Evolutionary conservation across 2,888 invertebrate species (phyloP), one percentile per base, ranked within the genome.

Genomic region (Nebria brevicollis): DNA sequence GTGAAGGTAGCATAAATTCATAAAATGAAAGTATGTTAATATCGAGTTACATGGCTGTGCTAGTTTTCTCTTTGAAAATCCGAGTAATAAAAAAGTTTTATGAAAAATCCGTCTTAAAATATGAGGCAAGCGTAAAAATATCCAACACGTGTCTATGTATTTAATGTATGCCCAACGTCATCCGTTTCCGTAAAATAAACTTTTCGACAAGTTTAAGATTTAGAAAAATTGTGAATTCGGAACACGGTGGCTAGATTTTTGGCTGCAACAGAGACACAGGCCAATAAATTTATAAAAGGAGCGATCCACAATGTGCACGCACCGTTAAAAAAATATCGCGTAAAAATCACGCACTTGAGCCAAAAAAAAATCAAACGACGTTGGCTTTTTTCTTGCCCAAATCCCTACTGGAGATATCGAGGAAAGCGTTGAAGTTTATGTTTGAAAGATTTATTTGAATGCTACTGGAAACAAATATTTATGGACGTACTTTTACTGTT

Each of bases 381-480:
- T 3, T 54, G 7, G 54, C 8, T 54, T 34, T 34, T 5, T 54
- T 54, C 2, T 54, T 54, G 10, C 15, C 42, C 65, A 80, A 80
- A 80, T 75, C 75, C 70, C 75, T 65, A 75, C 75, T 80, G 80
- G 80, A 75, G 65, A 72, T 72, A 73, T 75, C 80, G 75, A 20
- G 20, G 66, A 25, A 75, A 75, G 80, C 72, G 80, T 80, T 80
- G 75, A 80, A 80, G 80, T 80, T 80, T 75, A 5, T 80, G 80
- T 75, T 80, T 75, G 80, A 11, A 68, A 80, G 80, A 80, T 80
- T 80, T 80, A 80, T 80, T 70, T 70, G 80, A 80, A 75, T 75
- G 75, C 75, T 54, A 75, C 75, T 80, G 80, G 80, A 80, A 80
- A 80, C 75, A 80, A 75, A 80, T 80, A 80, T 75, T 43, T 75